These are phyloP conservation scores for Xiphophorus maculatus DNA, from an alignment of 2,113 vertebrate species.

Conservation along the genomic window DNA sequence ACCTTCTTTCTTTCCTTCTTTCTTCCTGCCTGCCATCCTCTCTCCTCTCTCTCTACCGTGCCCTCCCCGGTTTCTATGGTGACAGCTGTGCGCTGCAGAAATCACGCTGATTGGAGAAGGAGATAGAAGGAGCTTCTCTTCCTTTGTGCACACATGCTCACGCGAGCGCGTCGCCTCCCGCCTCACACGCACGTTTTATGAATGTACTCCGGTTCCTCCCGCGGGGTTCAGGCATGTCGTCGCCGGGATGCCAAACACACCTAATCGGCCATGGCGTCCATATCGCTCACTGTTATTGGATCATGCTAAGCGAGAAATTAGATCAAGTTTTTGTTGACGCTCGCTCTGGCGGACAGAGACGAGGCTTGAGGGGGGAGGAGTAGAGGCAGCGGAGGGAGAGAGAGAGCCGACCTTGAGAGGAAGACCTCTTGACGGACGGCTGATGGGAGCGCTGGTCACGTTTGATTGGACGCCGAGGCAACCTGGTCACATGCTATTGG, in stretches of 20 bases:
- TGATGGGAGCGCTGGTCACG: conserved; percentile 65
- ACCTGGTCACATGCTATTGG: conserved; percentile 69
- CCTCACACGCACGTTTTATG: conserved; percentile 52
- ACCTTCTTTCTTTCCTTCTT: conserved; percentile 43
- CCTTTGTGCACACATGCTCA: conserved; percentile 60
- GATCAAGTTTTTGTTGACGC: conserved; percentile 64
- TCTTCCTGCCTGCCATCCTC: conserved; percentile 51
- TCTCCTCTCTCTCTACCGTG: conserved; percentile 44
- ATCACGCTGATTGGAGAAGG: conserved; percentile 76
- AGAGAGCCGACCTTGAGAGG: conserved; percentile 80
- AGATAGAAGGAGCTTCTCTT: conserved; percentile 74
- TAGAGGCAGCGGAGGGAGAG: conserved; percentile 24
- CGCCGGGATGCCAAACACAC: conserved; percentile 34
- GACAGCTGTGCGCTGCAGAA: conserved; percentile 82
- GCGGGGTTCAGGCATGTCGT: conserved; percentile 36
- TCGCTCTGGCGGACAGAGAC: conserved; percentile 34
- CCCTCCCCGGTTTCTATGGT: conserved; percentile 80
- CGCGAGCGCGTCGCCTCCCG: conserved; percentile 12
- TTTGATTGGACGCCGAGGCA: conserved; percentile 66
- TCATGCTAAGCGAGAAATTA: conserved; percentile 62
- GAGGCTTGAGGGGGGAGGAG: background rate
- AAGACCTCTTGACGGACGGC: conserved; percentile 73
- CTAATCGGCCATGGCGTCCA: conserved; percentile 54
- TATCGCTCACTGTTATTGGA: conserved; percentile 62
- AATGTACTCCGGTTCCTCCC: conserved; percentile 30